Evolutionary conservation across 2,888 invertebrate genomes (phyloP), one percentile per base, ranked within the genome.

Genomic region (Stictocephala bisonia): DNA sequence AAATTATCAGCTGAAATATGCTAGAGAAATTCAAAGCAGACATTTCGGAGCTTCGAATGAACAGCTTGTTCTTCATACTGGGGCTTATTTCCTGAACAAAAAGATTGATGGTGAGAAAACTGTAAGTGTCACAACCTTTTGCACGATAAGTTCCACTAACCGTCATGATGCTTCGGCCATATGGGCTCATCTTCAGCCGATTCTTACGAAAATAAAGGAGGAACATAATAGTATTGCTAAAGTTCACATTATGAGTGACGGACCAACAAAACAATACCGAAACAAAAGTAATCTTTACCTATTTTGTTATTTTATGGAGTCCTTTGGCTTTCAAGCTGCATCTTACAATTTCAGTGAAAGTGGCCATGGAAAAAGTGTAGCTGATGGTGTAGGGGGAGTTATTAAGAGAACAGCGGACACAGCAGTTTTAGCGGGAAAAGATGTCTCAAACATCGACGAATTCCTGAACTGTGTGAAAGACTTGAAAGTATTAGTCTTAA

Each of bases 361-460:
- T 66, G 66, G 66, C 1, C 66, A 66, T 24, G 66, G 66, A 3
- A 66, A 66, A 48, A 66, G 66, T 44, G 48, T 66, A 44, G 66
- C 66, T 13, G 66, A 66, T 18, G 66, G 66, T 4, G 66, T 66
- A 31, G 69, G 53, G n/a, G 66, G 48, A 26, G 26, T 27, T 15
- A 15, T 66, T 13, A 66, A 66, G 18, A 66, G 66, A 48, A 66
- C 66, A 7, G 66, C 66, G 11, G 48, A 66, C 48, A 13, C 35
- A 13, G 48, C 66, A 27, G 66, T 66, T 26, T n/a, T 22, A 9
- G 3, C 3, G 26, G 66, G 66, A 41, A 66, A 66, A 24, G 66
- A 66, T 48, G 48, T 66, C 2, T 22, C 66, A 66, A 48, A 44
- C n/a, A 13, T 41, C 13, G 66, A 66, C 13, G n/a, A 66, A 44